These are phyloP conservation scores for Redunca redunca DNA, from an alignment of 2,113 vertebrate genomes.

Conservation along the genomic window DNA sequence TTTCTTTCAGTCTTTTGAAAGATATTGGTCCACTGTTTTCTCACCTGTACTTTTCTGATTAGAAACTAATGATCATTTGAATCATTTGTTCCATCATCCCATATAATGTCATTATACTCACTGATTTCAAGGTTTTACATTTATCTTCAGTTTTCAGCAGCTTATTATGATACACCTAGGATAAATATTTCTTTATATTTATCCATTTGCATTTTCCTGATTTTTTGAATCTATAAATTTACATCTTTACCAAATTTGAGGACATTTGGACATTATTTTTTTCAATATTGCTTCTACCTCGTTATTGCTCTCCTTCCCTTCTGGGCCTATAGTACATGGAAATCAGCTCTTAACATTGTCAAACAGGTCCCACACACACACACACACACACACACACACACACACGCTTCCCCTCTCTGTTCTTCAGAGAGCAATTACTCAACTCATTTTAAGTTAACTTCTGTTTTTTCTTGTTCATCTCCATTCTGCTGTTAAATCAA, in stretches of 20 bases:
- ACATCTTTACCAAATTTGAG: neutral
- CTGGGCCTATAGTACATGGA: neutral
- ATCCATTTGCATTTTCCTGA: neutral
- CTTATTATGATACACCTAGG: neutral
- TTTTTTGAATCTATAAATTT: neutral
- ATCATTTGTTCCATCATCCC: neutral
- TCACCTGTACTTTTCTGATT: neutral
- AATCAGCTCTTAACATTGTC: neutral
- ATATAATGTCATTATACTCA: neutral
- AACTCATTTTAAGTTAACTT: neutral
- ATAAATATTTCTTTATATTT: neutral
- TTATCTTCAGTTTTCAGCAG: neutral
- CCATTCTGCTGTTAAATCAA: neutral
- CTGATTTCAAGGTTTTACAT: neutral
- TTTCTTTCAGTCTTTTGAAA: neutral
- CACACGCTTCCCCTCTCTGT: neutral
- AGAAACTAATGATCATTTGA: neutral
- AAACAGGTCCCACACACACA: neutral
- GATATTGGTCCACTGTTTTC: neutral
- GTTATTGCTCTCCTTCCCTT: neutral
- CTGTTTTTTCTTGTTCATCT: neutral
- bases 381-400: neutral
- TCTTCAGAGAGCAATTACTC: neutral
- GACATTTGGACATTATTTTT: neutral
- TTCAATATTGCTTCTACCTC: neutral